Percentiles rank a stretch among this genome's conserved stretches.
phyloP scores from a whole-genome alignment of 2,888 invertebrate genomes.

The Drosophila mayaguana region DNA sequence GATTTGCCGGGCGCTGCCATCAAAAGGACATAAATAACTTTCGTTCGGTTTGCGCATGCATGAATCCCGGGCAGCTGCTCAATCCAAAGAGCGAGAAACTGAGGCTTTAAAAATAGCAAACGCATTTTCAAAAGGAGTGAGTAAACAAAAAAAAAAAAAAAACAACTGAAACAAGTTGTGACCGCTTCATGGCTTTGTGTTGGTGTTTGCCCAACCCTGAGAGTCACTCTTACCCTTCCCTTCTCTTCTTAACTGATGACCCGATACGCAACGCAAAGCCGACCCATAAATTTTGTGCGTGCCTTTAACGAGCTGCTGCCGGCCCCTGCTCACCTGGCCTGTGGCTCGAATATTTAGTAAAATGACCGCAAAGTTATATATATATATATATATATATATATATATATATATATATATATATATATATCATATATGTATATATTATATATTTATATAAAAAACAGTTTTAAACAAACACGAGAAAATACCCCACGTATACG shows the following conservation, averaged over 20 bases:
- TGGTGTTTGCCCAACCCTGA: background rate
- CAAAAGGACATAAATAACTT: slow-evolving; percentile 61
- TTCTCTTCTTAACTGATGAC: slow-evolving; percentile 21
- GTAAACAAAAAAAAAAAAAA: background rate
- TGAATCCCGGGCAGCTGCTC: slow-evolving; percentile 11
- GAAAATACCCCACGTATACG: background rate
- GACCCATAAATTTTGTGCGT: slow-evolving; percentile 57
- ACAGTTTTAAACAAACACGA: slow-evolving; percentile 60
- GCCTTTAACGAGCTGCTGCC: slow-evolving; percentile 46
- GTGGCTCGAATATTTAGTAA: slow-evolving; percentile 64
- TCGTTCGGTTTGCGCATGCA: slow-evolving; percentile 15
- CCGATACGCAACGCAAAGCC: slow-evolving; percentile 51
- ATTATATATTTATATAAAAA: slow-evolving; percentile 57
- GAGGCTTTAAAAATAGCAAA: slow-evolving; percentile 43
- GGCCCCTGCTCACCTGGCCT: slow-evolving; percentile 11
- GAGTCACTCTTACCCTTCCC: background rate
- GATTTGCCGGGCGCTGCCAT: slow-evolving; percentile 20
- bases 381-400: background rate
- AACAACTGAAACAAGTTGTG: slow-evolving; percentile 27
- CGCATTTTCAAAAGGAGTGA: background rate
- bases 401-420: slow-evolving; percentile 22
- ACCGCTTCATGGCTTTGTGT: slow-evolving; percentile 45
- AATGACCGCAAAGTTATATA: slow-evolving; percentile 76
- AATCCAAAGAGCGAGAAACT: slow-evolving; percentile 21
- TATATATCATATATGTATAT: slow-evolving; percentile 33